These are phyloP conservation scores for Palythoa grandis DNA, from an alignment of 92 coral and sea anemone genomes.

Conservation along the genomic window DNA sequence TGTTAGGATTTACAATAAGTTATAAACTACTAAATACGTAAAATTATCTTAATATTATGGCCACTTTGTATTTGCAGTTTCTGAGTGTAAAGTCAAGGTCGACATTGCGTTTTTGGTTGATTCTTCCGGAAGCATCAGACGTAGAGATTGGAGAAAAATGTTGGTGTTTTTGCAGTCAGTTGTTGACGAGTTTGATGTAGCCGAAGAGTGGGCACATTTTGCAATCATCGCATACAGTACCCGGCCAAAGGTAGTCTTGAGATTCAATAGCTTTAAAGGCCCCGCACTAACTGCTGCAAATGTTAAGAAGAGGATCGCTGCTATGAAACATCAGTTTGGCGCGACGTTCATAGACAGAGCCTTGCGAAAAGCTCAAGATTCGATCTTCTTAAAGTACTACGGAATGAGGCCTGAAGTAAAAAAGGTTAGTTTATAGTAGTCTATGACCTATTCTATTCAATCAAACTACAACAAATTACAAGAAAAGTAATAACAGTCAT, in stretches of 20 bases:
- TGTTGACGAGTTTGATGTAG: neutral
- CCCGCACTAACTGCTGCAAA: neutral
- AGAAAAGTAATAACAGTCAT: too few relatives aligned
- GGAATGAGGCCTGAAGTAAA: slow-evolving; percentile 8
- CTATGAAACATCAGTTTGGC: neutral
- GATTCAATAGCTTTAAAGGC: neutral
- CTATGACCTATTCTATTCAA: too few relatives aligned
- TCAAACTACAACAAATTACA: too few relatives aligned
- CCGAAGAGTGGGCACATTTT: neutral
- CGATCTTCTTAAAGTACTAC: neutral
- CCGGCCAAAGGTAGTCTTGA: neutral
- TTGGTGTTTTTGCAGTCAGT: neutral
- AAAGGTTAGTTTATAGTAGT: neutral
- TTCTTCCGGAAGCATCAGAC: slow-evolving; percentile 25
- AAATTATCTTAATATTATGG: too few relatives aligned
- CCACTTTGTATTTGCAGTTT: neutral
- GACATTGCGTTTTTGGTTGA: slow-evolving; percentile 9
- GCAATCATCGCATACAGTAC: slow-evolving; percentile 2
- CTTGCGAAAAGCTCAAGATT: neutral
- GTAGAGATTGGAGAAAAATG: neutral
- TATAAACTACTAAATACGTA: too few relatives aligned
- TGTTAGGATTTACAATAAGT: too few relatives aligned
- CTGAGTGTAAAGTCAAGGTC: neutral
- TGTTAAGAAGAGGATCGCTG: neutral
- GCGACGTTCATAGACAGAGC: slow-evolving; percentile 19